Evolutionary conservation across 2,797 vertebrate genomes (phyloP).

Genomic region (Brachyalestes nurse): DNA sequence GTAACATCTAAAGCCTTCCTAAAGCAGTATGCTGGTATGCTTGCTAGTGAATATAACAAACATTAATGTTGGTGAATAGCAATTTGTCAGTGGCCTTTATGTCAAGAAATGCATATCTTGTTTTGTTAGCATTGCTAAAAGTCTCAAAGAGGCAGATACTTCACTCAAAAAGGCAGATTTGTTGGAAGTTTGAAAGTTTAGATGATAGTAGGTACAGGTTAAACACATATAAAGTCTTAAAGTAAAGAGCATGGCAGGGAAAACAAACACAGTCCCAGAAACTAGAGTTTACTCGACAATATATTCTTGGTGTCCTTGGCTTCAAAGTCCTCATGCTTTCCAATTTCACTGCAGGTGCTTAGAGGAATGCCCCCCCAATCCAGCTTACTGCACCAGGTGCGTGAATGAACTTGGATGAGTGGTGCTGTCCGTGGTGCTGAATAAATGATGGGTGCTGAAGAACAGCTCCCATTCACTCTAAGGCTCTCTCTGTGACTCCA

Average conservation of each 20-base stretch:
- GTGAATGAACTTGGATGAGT: not conserved
- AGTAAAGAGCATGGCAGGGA: not conserved
- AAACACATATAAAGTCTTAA: not conserved
- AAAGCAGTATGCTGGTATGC: too few relatives aligned
- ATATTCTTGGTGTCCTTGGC: conserved; percentile 1
- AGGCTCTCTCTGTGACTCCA: not conserved
- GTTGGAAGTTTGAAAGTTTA: too few relatives aligned
- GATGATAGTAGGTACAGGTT: not conserved
- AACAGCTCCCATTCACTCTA: not conserved
- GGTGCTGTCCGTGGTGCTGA: conserved; percentile 48
- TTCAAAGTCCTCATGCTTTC: not conserved
- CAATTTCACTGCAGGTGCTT: not conserved
- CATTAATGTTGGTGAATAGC: too few relatives aligned
- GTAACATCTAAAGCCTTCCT: too few relatives aligned
- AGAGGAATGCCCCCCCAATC: not conserved
- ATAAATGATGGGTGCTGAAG: conserved; percentile 25
- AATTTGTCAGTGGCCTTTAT: too few relatives aligned
- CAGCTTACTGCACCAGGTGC: not conserved
- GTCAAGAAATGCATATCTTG: too few relatives aligned
- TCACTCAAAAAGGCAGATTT: too few relatives aligned
- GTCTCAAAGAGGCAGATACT: too few relatives aligned
- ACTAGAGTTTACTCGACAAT: not conserved
- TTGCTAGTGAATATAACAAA: too few relatives aligned
- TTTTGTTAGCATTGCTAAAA: too few relatives aligned
- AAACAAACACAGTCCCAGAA: not conserved